Conservation (phyloP, 2,113 vertebrate genomes). For the Coreoperca whiteheadi region DNA sequence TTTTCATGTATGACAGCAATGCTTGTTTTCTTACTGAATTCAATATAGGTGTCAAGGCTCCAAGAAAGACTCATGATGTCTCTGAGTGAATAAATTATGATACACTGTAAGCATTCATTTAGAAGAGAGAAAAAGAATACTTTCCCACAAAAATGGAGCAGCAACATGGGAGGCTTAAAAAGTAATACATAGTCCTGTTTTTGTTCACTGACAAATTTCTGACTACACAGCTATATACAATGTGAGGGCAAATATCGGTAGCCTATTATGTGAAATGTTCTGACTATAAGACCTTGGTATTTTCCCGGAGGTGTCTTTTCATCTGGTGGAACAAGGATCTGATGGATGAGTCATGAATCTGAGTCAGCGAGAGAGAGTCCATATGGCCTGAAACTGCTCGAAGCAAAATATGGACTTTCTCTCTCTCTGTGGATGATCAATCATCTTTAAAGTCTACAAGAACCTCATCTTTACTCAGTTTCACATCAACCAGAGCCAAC, state of each 20-base stretch:
- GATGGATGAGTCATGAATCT: conserved; percentile 64
- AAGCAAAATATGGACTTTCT: conserved; percentile 48
- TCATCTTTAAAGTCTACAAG: conserved; percentile 42
- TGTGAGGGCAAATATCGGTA: not conserved
- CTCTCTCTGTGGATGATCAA: conserved; percentile 44
- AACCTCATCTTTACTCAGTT: conserved; percentile 32
- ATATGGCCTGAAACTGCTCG: conserved; percentile 42
- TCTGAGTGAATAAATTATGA: not conserved
- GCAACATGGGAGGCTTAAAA: no score
- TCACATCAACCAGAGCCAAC: conserved; percentile 40
- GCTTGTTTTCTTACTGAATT: not conserved
- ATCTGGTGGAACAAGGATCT: conserved; percentile 36
- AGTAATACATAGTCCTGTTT: no score
- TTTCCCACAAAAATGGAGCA: no score
- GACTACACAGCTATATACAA: not conserved
- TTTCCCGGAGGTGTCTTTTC: conserved; percentile 43
- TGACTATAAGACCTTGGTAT: conserved; percentile 17
- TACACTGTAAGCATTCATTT: not conserved
- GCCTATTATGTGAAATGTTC: conserved; percentile 13
- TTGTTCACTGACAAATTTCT: no score
- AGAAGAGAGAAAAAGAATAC: not conserved
- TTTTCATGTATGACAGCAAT: not conserved
- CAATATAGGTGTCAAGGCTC: not conserved
- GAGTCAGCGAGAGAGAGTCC: conserved; percentile 57
- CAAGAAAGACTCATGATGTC: no score